A percentile compares a stretch with the other conserved stretches of the same genome.
phyloP scores from a whole-genome alignment of 2,797 vertebrate species.

The Rachycentron canadum region DNA sequence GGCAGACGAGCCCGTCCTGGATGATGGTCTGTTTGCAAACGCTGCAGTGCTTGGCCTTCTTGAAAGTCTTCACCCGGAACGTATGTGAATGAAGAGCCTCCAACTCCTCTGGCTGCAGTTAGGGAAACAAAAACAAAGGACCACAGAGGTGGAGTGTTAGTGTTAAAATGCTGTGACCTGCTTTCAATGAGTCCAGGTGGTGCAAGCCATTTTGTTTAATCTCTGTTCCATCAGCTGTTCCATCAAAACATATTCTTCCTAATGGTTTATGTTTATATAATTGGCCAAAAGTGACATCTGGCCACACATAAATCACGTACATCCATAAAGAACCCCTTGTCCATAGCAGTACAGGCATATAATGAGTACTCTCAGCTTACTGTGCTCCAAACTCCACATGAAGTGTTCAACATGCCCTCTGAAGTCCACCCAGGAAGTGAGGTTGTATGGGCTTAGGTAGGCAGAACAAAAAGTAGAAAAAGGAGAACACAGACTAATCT shows the following conservation, averaged over 20 bases:
- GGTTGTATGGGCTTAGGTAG: not conserved
- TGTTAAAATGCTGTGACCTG: not conserved
- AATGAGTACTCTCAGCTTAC: not conserved
- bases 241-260: not conserved
- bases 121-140: constrained; percentile 31
- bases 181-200: constrained; percentile 21
- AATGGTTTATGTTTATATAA: not conserved
- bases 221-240: not conserved
- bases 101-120: constrained; percentile 92
- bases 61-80: constrained; percentile 96
- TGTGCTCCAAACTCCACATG: not conserved
- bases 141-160: constrained; percentile 38
- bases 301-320: not conserved
- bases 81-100: constrained; percentile 91
- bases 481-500: not conserved
- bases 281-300: not conserved
- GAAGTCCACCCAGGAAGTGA: not conserved
- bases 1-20: constrained; percentile 93
- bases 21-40: constrained; percentile 93
- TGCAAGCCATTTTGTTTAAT: not conserved
- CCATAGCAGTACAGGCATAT: not conserved
- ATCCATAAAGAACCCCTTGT: not conserved
- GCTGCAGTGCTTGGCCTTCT: constrained; percentile 93
- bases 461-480: constrained; percentile 27
- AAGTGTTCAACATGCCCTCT: not conserved